Base-by-base conservation (phyloP, 2,888 invertebrate genomes). In the Papilio gigon region DNA sequence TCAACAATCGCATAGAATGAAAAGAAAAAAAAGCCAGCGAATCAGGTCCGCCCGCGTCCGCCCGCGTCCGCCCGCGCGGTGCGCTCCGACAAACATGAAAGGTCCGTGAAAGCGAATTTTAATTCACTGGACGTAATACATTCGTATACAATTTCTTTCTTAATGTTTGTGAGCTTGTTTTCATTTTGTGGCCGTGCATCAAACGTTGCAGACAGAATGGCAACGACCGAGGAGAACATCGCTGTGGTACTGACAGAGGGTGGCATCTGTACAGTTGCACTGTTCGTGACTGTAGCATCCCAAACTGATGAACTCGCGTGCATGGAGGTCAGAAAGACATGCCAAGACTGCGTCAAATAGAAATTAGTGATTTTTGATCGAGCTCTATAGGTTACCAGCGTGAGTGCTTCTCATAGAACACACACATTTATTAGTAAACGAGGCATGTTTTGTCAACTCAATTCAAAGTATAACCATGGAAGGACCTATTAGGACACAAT, bases 21-120 rank as follows among this genome's bases (percentile, higher is more conserved):
- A 27, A 53, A 53, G 47, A 47, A 53, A 30, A 56, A 56, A 30
- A n/a, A 27, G n/a, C 53, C 47, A 3, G 17, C 30, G 30, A n/a
- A 30, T n/a, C 30, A 17, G 27, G 14, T 27, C 50, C 27, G 30
- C 30, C 30, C 53, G 30, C 30, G 27, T 56, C 14, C n/a, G n/a
- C n/a, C n/a, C n/a, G n/a, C n/a, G 14, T 27, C 50, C 27, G 30
- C 30, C 30, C 53, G 30, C 30, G 27, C 30, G 12, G n/a, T 14
- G 50, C 25, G 50, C 50, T 25, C 9, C n/a, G 17, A 27, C n/a
- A 56, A 53, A 56, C 30, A 56, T 56, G 30, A 56, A 56, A 30
- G 1, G 30, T 56, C 30, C 53, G 53, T 56, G 53, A 56, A 56
- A 56, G n/a, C 53, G 53, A 56, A 56, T 30, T 53, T 53, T 30